phyloP scores from a whole-genome alignment of 35 echinoderm and acorn worm species.

The Heliocidaris erythrogramma region DNA sequence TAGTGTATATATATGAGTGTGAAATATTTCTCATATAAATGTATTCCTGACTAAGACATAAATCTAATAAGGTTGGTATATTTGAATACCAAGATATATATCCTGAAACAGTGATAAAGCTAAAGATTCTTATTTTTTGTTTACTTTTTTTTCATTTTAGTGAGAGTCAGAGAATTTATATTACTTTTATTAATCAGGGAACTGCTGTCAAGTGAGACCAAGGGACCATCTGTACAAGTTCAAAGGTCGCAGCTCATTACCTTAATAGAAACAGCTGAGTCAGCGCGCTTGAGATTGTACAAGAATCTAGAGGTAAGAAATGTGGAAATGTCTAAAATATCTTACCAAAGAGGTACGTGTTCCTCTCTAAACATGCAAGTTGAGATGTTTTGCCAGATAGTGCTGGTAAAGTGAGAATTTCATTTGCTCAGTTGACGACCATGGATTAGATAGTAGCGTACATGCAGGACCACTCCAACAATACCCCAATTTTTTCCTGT shows the following conservation, averaged over 20 bases:
- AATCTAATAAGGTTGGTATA: no score
- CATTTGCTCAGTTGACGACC: no score
- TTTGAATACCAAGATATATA: background rate
- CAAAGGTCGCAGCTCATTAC: slow-evolving; percentile 81
- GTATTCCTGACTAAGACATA: no score
- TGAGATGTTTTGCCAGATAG: no score
- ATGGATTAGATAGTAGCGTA: no score
- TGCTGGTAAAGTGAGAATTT: no score
- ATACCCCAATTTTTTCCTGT: no score
- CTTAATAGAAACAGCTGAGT: slow-evolving; percentile 84
- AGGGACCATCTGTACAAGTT: slow-evolving; percentile 74
- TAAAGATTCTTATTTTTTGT: no score
- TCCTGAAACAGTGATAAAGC: background rate
- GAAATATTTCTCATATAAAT: no score
- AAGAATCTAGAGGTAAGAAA: slow-evolving; percentile 83
- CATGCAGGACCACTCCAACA: no score
- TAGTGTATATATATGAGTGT: no score
- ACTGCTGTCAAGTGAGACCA: slow-evolving; percentile 56
- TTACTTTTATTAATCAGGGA: slow-evolving; percentile 54
- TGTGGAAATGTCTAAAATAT: background rate
- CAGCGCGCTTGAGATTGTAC: slow-evolving; percentile 77
- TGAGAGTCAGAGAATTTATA: background rate
- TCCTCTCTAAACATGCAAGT: background rate
- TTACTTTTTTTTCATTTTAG: background rate
- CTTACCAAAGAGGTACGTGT: background rate